A percentile compares a stretch with the other conserved stretches of the same genome.
Evolutionary conservation across 2,113 vertebrate species (phyloP).

Genomic region (Mobula hypostoma): DNA sequence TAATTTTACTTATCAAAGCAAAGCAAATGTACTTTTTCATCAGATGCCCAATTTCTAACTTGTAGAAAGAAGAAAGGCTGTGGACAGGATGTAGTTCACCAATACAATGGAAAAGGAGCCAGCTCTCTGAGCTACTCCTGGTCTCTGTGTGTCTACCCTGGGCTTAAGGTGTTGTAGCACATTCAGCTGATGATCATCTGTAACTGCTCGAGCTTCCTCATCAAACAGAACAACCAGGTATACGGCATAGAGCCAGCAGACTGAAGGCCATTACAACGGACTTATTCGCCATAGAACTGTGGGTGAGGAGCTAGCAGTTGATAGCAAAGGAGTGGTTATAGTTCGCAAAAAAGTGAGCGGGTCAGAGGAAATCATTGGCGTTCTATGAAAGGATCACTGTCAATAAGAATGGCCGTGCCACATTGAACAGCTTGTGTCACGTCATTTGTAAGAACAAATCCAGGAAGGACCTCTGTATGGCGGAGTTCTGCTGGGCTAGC

Average conservation of each 20-base stretch:
- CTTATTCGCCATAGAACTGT: slow-evolving; percentile 82
- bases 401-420: slow-evolving; percentile 82
- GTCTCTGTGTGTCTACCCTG: slow-evolving; percentile 42
- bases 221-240: slow-evolving; percentile 84
- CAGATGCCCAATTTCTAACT: too few species aligned
- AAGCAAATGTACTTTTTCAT: too few species aligned
- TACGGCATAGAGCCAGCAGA: slow-evolving; percentile 86
- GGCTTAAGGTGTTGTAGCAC: slow-evolving; percentile 69
- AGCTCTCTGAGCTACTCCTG: too few species aligned
- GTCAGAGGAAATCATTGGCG: slow-evolving; percentile 71
- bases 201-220: slow-evolving; percentile 80
- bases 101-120: too few species aligned
- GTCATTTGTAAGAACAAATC: slow-evolving; percentile 85
- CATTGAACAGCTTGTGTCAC: slow-evolving; percentile 77
- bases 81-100: too few species aligned
- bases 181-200: slow-evolving; percentile 86
- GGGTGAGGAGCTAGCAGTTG: slow-evolving; percentile 76
- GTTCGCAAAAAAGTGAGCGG: slow-evolving; percentile 76
- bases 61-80: too few species aligned
- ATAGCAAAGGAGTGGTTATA: slow-evolving; percentile 77
- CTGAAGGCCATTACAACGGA: slow-evolving; percentile 82
- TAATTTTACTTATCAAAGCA: too few species aligned
- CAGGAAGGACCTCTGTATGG: slow-evolving; percentile 80
- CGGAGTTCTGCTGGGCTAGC: too few species aligned
- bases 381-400: slow-evolving; percentile 76